Base-by-base conservation (phyloP, 2,888 invertebrate species). In the Hirtodrosophila confusa region DNA sequence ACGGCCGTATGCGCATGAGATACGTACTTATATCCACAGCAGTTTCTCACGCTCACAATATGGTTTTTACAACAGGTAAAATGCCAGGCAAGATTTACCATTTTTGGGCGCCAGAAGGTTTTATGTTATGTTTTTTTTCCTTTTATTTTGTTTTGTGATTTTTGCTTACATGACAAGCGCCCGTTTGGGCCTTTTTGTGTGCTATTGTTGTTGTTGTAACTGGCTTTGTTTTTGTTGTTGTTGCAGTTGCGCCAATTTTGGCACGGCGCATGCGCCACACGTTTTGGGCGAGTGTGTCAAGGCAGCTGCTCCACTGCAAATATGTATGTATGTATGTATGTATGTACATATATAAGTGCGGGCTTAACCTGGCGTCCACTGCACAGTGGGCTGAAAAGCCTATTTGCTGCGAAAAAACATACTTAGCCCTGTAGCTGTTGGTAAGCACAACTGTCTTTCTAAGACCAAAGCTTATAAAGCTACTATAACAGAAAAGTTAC, bases 211-310 rank as follows among this genome's bases (percentile, higher is more conserved):
- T 51, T 45, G 47, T 31, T 44, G 64, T 39, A 27, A 27, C 4
- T 6, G 27, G 1, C 17, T 27, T 31, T 7, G 7, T 64, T 47
- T 57, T 43, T 47, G 56, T 29, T 58, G 47, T 31, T 55, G 39
- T 8, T 44, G 41, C 24, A 12, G 49, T 60, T 75, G 60, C 63
- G 75, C 70, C 37, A 31, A 56, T 76, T 66, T 72, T 76, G 61
- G 76, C 75, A 75, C 67, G 54, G 77, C 82, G 78, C 85, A 85
- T 85, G 87, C 86, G 86, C 68, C 72, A 85, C 86, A 86, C 77
- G 88, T 86, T 87, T 87, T 67, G 83, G 82, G 88, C 86, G 82
- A 83, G 82, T 83, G 80, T 87, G 82, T 83, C 82, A 83, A 87
- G 82, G 82, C 60, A 65, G 43, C 63, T 58, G 8, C 56, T 17